phyloP scores from a whole-genome alignment of 2,113 vertebrate species.

The Microtus pennsylvanicus region DNA sequence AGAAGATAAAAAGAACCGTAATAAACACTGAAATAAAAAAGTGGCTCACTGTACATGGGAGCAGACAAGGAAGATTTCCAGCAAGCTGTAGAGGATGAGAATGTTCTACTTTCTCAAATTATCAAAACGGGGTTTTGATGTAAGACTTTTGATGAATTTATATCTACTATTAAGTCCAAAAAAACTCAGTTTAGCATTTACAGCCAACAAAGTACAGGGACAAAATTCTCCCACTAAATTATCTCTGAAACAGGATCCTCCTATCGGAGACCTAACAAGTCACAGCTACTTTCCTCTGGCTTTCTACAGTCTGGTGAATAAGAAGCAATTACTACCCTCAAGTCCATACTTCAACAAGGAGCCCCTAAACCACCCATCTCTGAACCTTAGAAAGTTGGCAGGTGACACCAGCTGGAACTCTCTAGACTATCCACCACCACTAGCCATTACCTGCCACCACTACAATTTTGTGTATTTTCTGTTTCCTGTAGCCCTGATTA shows the following conservation, averaged over 20 bases:
- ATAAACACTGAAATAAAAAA: conserved; percentile 51
- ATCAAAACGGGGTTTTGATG: conserved; percentile 23
- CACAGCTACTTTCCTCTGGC: neutral
- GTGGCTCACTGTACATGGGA: neutral
- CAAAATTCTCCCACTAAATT: neutral
- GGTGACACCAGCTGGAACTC: neutral
- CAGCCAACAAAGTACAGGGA: conserved; percentile 2
- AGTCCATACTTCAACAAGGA: neutral
- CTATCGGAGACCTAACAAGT: neutral
- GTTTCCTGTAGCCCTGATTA: neutral
- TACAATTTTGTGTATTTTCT: neutral
- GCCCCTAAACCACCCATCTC: neutral
- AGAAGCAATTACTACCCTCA: neutral
- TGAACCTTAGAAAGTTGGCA: neutral
- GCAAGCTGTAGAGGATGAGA: neutral
- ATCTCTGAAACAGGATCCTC: neutral
- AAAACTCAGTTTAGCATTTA: neutral
- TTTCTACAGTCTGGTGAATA: neutral
- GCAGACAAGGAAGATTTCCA: neutral
- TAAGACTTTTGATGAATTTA: conserved; percentile 26
- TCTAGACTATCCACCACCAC: neutral
- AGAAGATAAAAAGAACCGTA: conserved; percentile 29
- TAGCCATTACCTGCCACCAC: too few species aligned
- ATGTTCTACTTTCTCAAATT: conserved; percentile 16
- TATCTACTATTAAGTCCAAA: conserved; percentile 36